Base-by-base conservation (phyloP, 2,113 vertebrate species). In the Peromyscus californicus region DNA sequence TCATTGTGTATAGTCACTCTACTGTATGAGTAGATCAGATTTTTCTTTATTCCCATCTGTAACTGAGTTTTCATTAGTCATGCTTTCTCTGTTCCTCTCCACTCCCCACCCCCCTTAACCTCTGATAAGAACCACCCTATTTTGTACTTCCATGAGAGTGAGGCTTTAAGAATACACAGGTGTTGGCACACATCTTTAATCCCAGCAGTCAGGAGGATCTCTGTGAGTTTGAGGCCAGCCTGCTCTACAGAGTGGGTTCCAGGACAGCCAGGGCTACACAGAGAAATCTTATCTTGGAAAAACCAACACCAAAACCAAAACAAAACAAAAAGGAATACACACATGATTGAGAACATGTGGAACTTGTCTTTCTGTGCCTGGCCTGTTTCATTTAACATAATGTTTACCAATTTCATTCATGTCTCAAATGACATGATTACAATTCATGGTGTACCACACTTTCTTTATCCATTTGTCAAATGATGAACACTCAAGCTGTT, bases 111-210 rank as follows among this genome's bases (percentile, higher is more conserved):
- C 42, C 45, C 42, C 42, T 45, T 76, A 48, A 76, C 42, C 2
- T 45, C 42, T 76, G 74, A 45, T 76, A 36, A n/a, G 15, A 19
- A 19, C 36, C 69, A 36, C 99, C 94, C 99, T 99, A 39, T 99
- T 99, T 21, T 99, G 99, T 0, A 99, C 99, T 75, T 99, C 99
- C 0, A 99, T 99, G 97, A 19, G 0, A 79, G 45, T 13, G 12
- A 45, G 26, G 76, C 45, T 51, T 51, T 29, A 48, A 48, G 42
- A 93, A 39, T 39, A 10, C 24, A 87, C 24, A 48, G 22, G 45
- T 72, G 36, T 26, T 65, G 63, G 63, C 31, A 31, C 29, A 69
- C 4, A 6, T 10, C 67, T 69, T 31, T 69, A 69, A 16, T 69
- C 31, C 12, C 67, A 69, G 31, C 12, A 69, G 26, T 33, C 31